A percentile compares a stretch with the other conserved stretches of the same genome.
Conservation (phyloP, 2,888 invertebrate species). For the Hedychridium roseum region DNA sequence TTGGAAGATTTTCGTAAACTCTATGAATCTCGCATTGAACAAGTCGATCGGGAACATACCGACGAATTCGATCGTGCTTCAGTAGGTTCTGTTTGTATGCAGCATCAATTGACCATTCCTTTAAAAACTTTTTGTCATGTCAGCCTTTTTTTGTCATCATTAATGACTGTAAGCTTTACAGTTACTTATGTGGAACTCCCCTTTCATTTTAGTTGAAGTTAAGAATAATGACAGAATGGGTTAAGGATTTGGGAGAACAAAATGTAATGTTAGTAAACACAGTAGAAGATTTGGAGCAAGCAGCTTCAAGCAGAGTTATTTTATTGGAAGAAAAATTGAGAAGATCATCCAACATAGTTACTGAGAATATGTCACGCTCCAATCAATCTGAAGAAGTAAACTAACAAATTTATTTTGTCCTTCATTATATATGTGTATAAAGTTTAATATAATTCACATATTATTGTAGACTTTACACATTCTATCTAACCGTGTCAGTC, state of each 20-base stretch:
- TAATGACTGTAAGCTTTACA: slow-evolving; percentile 4
- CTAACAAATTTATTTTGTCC: slow-evolving; percentile 30
- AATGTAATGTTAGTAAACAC: slow-evolving; percentile 73
- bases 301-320: slow-evolving; percentile 70
- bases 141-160: neutral
- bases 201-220: slow-evolving; percentile 69
- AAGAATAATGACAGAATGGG: slow-evolving; percentile 72
- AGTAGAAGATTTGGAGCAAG: slow-evolving; percentile 74
- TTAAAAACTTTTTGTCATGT: neutral
- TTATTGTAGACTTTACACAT: slow-evolving; percentile 43
- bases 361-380: slow-evolving; percentile 48
- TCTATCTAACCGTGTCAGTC: slow-evolving; percentile 45
- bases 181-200: neutral
- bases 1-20: slow-evolving; percentile 70
- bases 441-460: slow-evolving; percentile 3
- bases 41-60: slow-evolving; percentile 64
- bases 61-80: slow-evolving; percentile 37
- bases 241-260: slow-evolving; percentile 73
- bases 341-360: slow-evolving; percentile 60
- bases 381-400: slow-evolving; percentile 48
- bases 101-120: neutral
- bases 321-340: slow-evolving; percentile 67
- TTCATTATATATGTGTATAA: neutral
- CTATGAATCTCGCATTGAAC: slow-evolving; percentile 70
- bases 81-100: slow-evolving; percentile 36